Conservation (phyloP, 2,113 vertebrate genomes). For the Scalopus aquaticus region DNA sequence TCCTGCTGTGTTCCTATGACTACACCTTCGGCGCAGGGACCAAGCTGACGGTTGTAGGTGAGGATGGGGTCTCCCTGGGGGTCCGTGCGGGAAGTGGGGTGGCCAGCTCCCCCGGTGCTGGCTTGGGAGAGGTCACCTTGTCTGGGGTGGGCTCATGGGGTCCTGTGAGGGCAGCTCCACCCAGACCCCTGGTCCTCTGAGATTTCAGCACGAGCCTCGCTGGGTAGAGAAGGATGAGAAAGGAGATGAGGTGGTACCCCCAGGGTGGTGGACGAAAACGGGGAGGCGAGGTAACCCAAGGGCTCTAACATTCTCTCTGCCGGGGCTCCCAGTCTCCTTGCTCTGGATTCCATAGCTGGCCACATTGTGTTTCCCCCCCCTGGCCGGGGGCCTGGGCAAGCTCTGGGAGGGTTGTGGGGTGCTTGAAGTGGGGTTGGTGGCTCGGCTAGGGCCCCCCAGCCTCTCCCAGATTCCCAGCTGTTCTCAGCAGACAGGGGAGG, state of each 20-base stretch:
- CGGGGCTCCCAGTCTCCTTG: neutral
- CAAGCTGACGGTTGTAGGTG: conserved; percentile 72
- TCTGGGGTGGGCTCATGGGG: neutral
- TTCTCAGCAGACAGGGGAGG: neutral
- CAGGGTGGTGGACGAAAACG: too few species aligned
- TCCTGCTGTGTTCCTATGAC: conserved; percentile 58
- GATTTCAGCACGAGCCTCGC: neutral
- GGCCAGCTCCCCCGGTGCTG: neutral
- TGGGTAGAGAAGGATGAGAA: neutral
- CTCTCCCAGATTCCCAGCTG: neutral
- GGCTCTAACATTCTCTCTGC: neutral
- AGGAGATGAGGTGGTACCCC: too few species aligned
- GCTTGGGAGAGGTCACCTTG: neutral
- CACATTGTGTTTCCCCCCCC: neutral
- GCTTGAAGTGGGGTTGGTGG: neutral
- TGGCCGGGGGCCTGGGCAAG: neutral
- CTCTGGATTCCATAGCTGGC: neutral
- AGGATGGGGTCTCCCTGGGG: neutral
- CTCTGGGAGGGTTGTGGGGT: rapidly evolving
- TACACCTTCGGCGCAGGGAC: conserved; percentile 78
- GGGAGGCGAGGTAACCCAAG: rapidly evolving
- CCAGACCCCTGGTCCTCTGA: neutral
- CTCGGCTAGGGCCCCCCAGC: too few species aligned
- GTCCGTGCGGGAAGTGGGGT: neutral
- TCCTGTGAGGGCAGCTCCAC: neutral